Percentiles rank a stretch among this genome's conserved stretches.
These are phyloP conservation scores for Netelia inedita DNA, from an alignment of 2,888 invertebrate genomes.

Conservation along the genomic window DNA sequence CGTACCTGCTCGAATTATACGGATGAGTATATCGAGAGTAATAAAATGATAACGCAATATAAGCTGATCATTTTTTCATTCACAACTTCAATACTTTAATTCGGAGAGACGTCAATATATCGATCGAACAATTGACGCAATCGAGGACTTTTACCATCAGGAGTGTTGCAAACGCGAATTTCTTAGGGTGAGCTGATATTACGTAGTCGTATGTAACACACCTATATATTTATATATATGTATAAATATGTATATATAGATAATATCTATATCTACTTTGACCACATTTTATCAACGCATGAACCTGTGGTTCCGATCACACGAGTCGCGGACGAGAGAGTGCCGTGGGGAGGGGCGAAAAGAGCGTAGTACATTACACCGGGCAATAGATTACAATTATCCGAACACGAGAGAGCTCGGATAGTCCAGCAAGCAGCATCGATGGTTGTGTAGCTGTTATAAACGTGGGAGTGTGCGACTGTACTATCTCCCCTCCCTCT, in stretches of 20 bases:
- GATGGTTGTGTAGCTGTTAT: constrained; percentile 17
- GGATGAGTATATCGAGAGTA: too few species aligned
- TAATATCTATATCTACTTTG: constrained; percentile 1
- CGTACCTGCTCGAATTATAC: too few species aligned
- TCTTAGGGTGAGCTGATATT: constrained; percentile 6
- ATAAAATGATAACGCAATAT: background rate
- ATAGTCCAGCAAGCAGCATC: constrained; percentile 65
- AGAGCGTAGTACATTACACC: constrained; percentile 72
- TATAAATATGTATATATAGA: background rate
- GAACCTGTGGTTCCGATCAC: constrained; percentile 48
- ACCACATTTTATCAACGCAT: constrained; percentile 79
- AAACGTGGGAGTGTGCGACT: constrained; percentile 68
- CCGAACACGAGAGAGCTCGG: constrained; percentile 78
- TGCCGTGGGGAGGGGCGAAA: constrained; percentile 47
- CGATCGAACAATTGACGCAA: background rate
- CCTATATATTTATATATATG: background rate
- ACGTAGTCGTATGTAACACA: too few species aligned
- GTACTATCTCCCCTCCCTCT: background rate
- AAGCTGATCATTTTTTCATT: background rate
- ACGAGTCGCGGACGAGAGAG: constrained; percentile 46
- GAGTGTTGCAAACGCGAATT: constrained; percentile 34
- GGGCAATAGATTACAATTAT: constrained; percentile 84
- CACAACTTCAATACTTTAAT: background rate
- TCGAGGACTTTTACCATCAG: background rate
- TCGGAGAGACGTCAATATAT: background rate